Evolutionary conservation across 2,113 vertebrate species (phyloP).

Genomic region (Pelecanus crispus): DNA sequence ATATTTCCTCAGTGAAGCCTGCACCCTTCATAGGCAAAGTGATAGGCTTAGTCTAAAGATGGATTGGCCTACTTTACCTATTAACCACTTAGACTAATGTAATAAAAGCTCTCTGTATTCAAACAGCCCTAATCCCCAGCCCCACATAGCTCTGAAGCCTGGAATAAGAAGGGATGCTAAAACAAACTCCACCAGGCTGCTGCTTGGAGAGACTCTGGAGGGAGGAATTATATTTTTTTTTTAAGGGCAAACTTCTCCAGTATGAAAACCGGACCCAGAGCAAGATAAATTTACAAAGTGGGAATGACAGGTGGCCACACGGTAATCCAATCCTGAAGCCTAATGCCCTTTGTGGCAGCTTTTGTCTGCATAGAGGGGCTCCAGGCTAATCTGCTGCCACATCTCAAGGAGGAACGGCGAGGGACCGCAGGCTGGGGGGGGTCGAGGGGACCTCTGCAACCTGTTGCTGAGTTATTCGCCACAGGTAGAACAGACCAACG

Average conservation of each 20-base stretch:
- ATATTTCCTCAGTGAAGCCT: background rate
- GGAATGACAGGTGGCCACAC: conserved; percentile 56
- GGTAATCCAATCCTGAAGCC: conserved; percentile 60
- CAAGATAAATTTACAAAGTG: conserved; percentile 1
- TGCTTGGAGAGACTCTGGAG: background rate
- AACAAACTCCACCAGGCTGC: background rate
- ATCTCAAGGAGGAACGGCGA: background rate
- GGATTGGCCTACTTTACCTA: conserved; percentile 74
- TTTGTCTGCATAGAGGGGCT: conserved; percentile 54
- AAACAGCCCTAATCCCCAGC: conserved; percentile 16
- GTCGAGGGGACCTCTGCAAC: background rate
- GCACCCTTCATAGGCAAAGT: conserved; percentile 19
- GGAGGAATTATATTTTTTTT: background rate
- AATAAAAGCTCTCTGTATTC: background rate
- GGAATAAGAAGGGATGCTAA: background rate
- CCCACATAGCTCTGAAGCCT: background rate
- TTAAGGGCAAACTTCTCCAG: background rate
- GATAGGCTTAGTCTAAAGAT: conserved; percentile 65
- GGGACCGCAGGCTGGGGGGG: background rate
- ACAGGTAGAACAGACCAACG: background rate
- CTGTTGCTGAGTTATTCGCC: background rate
- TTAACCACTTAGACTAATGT: conserved; percentile 68
- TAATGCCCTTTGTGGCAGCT: conserved; percentile 60
- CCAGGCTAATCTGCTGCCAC: conserved; percentile 51
- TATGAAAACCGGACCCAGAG: background rate